Conservation (phyloP, 2,888 invertebrate genomes). For the Disparrhopalites patrizii region DNA sequence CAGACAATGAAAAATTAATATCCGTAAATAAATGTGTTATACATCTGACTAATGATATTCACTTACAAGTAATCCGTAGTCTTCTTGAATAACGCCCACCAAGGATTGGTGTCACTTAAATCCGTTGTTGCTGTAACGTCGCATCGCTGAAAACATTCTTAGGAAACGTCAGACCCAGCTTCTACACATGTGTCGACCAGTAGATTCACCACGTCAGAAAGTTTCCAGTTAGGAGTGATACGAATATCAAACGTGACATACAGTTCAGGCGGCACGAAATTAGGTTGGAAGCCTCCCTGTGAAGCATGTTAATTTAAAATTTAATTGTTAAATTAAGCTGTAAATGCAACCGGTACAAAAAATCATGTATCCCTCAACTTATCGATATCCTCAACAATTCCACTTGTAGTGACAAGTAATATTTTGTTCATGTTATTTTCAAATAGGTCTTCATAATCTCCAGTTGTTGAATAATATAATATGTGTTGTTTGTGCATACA, state of each 20-base stretch:
- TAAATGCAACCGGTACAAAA: too few species aligned
- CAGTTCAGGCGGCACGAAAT: slow-evolving; percentile 77
- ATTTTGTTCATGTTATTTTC: too few species aligned
- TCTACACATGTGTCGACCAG: slow-evolving; percentile 60
- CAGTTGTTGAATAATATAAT: too few species aligned
- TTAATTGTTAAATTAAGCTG: not conserved
- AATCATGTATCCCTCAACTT: too few species aligned
- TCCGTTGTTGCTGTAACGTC: slow-evolving; percentile 61
- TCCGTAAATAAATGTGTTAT: too few species aligned
- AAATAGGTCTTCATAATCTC: too few species aligned
- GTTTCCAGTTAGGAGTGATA: slow-evolving; percentile 62
- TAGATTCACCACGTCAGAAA: slow-evolving; percentile 58
- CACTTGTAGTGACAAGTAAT: too few species aligned
- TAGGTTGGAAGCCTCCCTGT: slow-evolving; percentile 80
- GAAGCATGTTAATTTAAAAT: not conserved
- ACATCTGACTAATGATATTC: too few species aligned
- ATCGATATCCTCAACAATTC: too few species aligned
- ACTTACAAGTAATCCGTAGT: slow-evolving; percentile 43
- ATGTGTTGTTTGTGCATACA: too few species aligned
- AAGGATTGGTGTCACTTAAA: slow-evolving; percentile 62
- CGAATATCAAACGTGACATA: slow-evolving; percentile 71
- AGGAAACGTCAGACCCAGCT: slow-evolving; percentile 67
- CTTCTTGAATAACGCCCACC: slow-evolving; percentile 67
- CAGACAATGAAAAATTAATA: too few species aligned
- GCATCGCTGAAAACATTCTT: slow-evolving; percentile 60